Base-by-base conservation (phyloP, 2,888 invertebrate species). In the Hemithea aestivaria region DNA sequence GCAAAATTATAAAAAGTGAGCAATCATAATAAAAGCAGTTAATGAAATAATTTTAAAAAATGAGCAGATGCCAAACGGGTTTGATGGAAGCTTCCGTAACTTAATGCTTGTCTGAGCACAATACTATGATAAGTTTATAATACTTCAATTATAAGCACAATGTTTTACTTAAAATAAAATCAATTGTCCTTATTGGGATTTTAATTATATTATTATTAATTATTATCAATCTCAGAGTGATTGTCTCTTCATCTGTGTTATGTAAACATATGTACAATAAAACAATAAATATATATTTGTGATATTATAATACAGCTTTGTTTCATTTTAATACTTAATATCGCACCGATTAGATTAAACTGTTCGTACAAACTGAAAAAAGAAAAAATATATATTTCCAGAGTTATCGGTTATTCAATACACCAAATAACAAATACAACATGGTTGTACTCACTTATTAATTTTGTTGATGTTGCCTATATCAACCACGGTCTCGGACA, bases 221-320 rank as follows among this genome's bases (percentile, higher is more conserved):
- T 58, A n/a, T n/a, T 48, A 61, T 63, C 50, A 63, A 66, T 66
- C 66, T 72, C 66, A 75, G 74, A 74, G 73, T 76, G 77, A 76
- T 76, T 69, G 62, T 71, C 59, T 66, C 68, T 79, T 76, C 62
- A 65, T 74, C 72, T 81, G 73, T 80, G 77, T 79, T 81, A 78
- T 71, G 65, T 77, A 68, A 73, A 73, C 60, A 70, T 77, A 67
- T 82, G 82, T 83, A 82, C 79, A 79, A 80, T 78, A 69, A 73
- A 69, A 81, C 73, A 81, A 80, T 81, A 82, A 81, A 82, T 78
- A 80, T 78, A 80, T 82, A 81, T 81, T 83, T 83, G 82, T 82
- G 78, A 81, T 79, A 80, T 73, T 67, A 68, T 48, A 54, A 35
- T 20, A 20, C 23, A 20, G 41, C 35, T 44, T 46, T 54, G 53